phyloP scores from a whole-genome alignment of 2,797 vertebrate species.

The Furcifer pardalis region DNA sequence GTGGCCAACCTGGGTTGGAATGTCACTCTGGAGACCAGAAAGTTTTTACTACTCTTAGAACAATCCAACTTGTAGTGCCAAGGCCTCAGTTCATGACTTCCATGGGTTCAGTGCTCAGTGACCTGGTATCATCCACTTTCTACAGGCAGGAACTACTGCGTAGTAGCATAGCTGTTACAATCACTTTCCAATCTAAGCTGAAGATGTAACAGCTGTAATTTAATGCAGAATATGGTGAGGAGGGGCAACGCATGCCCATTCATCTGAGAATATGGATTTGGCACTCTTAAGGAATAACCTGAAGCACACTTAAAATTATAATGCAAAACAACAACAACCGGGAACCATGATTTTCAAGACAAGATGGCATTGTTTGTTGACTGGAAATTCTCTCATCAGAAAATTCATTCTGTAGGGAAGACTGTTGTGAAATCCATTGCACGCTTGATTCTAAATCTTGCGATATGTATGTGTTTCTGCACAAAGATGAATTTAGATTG shows the following conservation, averaged over 20 bases:
- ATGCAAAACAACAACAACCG: background rate
- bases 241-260: background rate
- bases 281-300: background rate
- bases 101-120: no score
- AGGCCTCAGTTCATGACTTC: background rate
- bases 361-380: background rate
- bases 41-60: background rate
- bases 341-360: background rate
- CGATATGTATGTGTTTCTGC: background rate
- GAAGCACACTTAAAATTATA: background rate
- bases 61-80: background rate
- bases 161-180: background rate
- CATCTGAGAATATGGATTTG: background rate
- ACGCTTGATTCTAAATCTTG: background rate
- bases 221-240: background rate
- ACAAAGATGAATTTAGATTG: background rate
- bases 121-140: background rate
- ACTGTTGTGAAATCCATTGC: background rate
- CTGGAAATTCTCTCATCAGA: background rate
- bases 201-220: background rate
- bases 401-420: background rate
- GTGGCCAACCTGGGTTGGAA: background rate
- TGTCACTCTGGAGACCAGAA: background rate
- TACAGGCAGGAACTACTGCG: background rate
- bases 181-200: no score